Percentiles rank a stretch among this genome's conserved stretches.
Conservation (phyloP, 1,140 invertebrate species). For the Cherax quadricarinatus region DNA sequence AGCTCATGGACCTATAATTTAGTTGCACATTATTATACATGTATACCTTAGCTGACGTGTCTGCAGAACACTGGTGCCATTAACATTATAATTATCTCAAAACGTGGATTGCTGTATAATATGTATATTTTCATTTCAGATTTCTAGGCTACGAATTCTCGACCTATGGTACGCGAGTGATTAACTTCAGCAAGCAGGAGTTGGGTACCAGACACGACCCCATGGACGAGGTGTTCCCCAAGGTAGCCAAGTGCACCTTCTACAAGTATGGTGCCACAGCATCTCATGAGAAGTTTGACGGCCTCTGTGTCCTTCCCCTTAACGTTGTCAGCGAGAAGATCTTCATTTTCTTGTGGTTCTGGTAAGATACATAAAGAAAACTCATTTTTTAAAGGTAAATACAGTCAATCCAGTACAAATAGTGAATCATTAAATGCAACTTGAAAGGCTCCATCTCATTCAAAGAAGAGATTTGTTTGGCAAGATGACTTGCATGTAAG, state of each 20-base stretch:
- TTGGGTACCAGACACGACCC: slow-evolving; percentile 89
- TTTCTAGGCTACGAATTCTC: slow-evolving; percentile 83
- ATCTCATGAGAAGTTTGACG: slow-evolving; percentile 91
- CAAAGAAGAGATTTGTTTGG: background rate
- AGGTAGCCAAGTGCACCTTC: slow-evolving; percentile 91
- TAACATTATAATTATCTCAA: too few species aligned
- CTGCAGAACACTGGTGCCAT: too few species aligned
- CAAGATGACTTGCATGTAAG: too few species aligned
- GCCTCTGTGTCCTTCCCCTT: slow-evolving; percentile 91
- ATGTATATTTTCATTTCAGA: background rate
- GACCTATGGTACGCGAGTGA: slow-evolving; percentile 89
- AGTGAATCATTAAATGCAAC: background rate
- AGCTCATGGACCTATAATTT: too few species aligned
- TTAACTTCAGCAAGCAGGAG: slow-evolving; percentile 90
- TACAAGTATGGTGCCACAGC: slow-evolving; percentile 82
- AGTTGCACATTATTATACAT: too few species aligned
- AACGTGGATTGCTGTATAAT: too few species aligned
- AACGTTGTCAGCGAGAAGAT: slow-evolving; percentile 98
- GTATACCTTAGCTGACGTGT: too few species aligned
- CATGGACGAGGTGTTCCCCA: slow-evolving; percentile 90
- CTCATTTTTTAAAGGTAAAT: too few species aligned
- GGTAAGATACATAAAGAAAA: slow-evolving; percentile 77
- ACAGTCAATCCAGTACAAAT: background rate
- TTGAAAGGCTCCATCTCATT: background rate
- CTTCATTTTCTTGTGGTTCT: slow-evolving; percentile 96